Base-by-base conservation (phyloP, 2,113 vertebrate species). In the Andinoacara biseriatus region DNA sequence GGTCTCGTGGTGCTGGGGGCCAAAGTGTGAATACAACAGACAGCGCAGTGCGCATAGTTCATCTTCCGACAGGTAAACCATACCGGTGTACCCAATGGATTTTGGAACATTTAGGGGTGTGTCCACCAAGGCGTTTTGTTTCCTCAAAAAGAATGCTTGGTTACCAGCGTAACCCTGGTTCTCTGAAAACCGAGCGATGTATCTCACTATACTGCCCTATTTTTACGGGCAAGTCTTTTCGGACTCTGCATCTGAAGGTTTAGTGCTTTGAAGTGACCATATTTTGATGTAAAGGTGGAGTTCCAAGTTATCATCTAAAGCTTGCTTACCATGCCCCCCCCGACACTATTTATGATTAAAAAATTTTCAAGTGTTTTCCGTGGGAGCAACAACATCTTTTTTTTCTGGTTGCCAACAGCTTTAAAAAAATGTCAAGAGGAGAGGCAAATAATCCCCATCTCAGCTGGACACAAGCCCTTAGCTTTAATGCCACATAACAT, bases 11-110 rank as follows among this genome's bases (percentile, higher is more conserved):
- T 26, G 94, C 98, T 6, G 98, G 98, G 11, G 98, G 98, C 0
- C 98, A 99, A 83, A 97, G 98, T 0, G 97, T 99, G 31, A 99
- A 99, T 86, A 98, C 96, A 4, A 99, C 98, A 0, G 97, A 99
- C 75, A 99, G 98, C 0, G 98, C 98, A 0, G 97, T 99, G 62
- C 95, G 98, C 31, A 84, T 98, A 5, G 96, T 98, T 35, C 97
- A 99, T 40, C 87, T 98, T 76, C 98, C 98, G 56, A 97, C 98
- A n/a, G 97, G 98, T 97, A 58, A 93, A 90, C 22, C 17, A 14
- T 5, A 13, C 1, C 14, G 5, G 5, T 58, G 4, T 8, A 17
- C 15, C 17, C 46, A 49, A 49, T 2, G 46, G 46, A 49, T 49
- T 49, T 49, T 10, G 35, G 9, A 38, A 38, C 9, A 38, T 38